Percentiles rank a stretch among this genome's conserved stretches.
These are phyloP conservation scores for Vanacampus margaritifer DNA, from an alignment of 2,113 vertebrate species.

Conservation along the genomic window DNA sequence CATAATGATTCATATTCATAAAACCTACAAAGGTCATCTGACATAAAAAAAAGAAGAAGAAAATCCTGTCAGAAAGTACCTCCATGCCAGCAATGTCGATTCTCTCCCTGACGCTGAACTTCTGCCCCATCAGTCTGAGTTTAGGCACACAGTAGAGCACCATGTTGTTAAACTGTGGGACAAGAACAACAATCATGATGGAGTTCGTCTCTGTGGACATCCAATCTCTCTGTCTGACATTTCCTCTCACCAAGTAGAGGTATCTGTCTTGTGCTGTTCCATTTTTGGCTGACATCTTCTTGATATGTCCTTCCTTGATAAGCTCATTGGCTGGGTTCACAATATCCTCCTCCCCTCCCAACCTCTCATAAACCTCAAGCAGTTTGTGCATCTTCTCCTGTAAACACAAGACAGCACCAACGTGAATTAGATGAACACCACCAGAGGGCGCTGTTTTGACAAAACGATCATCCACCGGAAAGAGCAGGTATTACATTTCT, in stretches of 20 bases:
- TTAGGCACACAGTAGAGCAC: slow-evolving; percentile 96
- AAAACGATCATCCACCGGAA: neutral
- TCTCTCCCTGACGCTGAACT: slow-evolving; percentile 94
- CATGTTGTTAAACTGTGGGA: slow-evolving; percentile 91
- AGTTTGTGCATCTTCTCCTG: slow-evolving; percentile 98
- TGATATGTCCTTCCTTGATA: slow-evolving; percentile 95
- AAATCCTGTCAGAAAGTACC: slow-evolving; percentile 65
- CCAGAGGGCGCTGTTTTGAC: slow-evolving; percentile 11
- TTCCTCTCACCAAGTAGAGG: slow-evolving; percentile 86
- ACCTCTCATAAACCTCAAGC: slow-evolving; percentile 89
- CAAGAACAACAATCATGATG: neutral
- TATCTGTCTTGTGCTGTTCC: slow-evolving; percentile 92
- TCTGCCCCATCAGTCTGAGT: slow-evolving; percentile 92
- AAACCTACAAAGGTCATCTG: neutral
- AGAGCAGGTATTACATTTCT: slow-evolving; percentile 22
- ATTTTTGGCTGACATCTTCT: slow-evolving; percentile 95
- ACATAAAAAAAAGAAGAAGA: neutral
- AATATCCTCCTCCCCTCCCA: slow-evolving; percentile 94
- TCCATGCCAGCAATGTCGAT: slow-evolving; percentile 93
- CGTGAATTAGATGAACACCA: slow-evolving; percentile 11
- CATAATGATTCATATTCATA: neutral
- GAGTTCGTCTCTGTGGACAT: neutral
- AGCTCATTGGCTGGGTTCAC: slow-evolving; percentile 97
- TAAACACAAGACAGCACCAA: slow-evolving; percentile 8
- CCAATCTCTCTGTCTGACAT: neutral